Base-by-base conservation (phyloP, 1,140 invertebrate species). In the Cardiocondyla obscurior region DNA sequence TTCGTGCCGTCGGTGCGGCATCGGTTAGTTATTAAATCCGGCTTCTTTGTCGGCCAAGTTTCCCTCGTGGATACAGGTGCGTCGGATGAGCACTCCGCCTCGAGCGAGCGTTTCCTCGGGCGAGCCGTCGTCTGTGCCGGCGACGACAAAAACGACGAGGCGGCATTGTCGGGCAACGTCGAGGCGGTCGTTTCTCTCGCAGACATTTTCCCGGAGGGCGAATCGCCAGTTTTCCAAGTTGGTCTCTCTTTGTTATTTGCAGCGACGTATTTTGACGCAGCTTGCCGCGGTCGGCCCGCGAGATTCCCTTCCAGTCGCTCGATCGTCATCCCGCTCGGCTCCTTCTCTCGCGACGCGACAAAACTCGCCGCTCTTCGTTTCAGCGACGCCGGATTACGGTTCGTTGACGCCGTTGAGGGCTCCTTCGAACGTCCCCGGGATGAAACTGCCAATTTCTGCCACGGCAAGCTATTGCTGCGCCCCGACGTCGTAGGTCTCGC, bases 21-120 rank as follows among this genome's bases (percentile, higher is more conserved):
- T 70, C 69, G 69, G 14, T 16, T 58, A 53, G 62, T 16, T 39
- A 81, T 16, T 46, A 85, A 70, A 62, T 33, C 64, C n/a, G 28
- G 5, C 30, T 60, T 62, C 3, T 2, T 76, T 7, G 55, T 60
- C 16, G 22, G 16, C 33, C 2, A 22, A 58, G 69, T 73, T 39
- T 30, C 14, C n/a, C 28, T 16, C 5, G 33, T 22, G 10, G 49
- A n/a, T 7, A 10, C 30, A 12, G 51, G 14, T 28, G 69, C 30
- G 33, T 39, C 30, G 12, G 3, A 16, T 44, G 22, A 58, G 28
- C 1, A 33, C 5, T 49, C 69, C 28, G 44, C 3, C 2, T 14
- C 30, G 8, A 33, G 10, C 19, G 67, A 49, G 16, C 44, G 25
- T n/a, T 4, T n/a, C 28, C n/a, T 33, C 44, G 22, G 42, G 16